phyloP scores from a whole-genome alignment of 2,888 invertebrate genomes.

The Amphimallon solstitiale region DNA sequence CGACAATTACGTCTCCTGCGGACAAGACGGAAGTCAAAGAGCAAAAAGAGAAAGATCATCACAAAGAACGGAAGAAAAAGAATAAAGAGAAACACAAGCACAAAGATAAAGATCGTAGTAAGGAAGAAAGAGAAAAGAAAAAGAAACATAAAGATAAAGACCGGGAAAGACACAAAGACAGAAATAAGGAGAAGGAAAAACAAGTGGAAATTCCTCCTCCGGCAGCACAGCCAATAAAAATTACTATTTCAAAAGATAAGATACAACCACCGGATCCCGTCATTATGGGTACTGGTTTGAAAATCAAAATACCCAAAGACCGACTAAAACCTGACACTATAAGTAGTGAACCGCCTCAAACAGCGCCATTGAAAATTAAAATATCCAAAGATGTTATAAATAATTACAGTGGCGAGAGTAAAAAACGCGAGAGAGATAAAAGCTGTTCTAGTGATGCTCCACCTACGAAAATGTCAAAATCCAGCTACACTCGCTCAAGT shows the following conservation, averaged over 20 bases:
- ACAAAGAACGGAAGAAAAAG: slow-evolving; percentile 69
- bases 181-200: slow-evolving; percentile 48
- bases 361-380: slow-evolving; percentile 74
- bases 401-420: slow-evolving; percentile 52
- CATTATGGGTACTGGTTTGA: slow-evolving; percentile 65
- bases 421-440: slow-evolving; percentile 60
- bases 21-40: slow-evolving; percentile 53
- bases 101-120: slow-evolving; percentile 75
- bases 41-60: slow-evolving; percentile 54
- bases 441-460: slow-evolving; percentile 62
- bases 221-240: slow-evolving; percentile 64
- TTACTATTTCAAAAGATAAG: slow-evolving; percentile 72
- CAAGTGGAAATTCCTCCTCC: slow-evolving; percentile 40
- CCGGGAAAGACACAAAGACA: slow-evolving; percentile 58
- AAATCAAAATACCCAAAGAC: slow-evolving; percentile 86
- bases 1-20: slow-evolving; percentile 42
- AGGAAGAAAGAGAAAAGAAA: slow-evolving; percentile 74
- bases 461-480: slow-evolving; percentile 55
- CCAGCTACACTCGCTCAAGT: slow-evolving; percentile 49
- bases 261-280: slow-evolving; percentile 54
- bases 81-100: slow-evolving; percentile 83
- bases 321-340: slow-evolving; percentile 68
- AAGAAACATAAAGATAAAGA: slow-evolving; percentile 81
- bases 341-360: slow-evolving; percentile 42
- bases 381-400: slow-evolving; percentile 79